Percentiles rank a stretch among this genome's conserved stretches.
Conservation (phyloP, 2,888 invertebrate species). For the Argyresthia goedartella region DNA sequence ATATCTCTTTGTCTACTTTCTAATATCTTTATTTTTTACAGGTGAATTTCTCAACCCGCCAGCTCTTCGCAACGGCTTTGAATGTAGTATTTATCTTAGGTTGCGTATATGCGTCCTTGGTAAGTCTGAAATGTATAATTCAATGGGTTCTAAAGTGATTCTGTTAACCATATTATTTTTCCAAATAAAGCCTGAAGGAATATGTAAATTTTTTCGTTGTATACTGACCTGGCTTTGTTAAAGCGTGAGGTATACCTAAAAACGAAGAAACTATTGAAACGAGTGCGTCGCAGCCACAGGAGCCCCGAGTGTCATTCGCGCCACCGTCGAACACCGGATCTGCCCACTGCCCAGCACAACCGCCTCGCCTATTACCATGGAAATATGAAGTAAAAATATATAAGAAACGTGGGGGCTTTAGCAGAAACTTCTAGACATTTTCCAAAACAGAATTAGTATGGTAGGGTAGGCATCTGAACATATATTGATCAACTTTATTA, state of each 20-base stretch:
- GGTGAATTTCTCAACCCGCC: constrained; percentile 28
- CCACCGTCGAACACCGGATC: not conserved
- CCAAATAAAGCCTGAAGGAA: constrained; percentile 59
- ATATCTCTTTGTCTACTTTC: constrained; percentile 20
- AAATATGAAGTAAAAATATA: not conserved
- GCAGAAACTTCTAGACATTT: not conserved
- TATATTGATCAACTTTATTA: too few species aligned
- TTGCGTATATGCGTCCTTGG: constrained; percentile 39
- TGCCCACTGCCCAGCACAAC: not conserved
- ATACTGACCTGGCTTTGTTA: constrained; percentile 47
- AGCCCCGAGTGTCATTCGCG: not conserved
- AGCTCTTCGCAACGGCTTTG: constrained; percentile 22
- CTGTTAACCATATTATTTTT: constrained; percentile 50
- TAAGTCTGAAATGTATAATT: constrained; percentile 66
- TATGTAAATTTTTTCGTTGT: constrained; percentile 47
- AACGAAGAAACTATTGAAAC: not conserved
- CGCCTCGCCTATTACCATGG: not conserved
- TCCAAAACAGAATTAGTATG: too few species aligned
- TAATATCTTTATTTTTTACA: constrained; percentile 59
- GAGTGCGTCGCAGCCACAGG: not conserved
- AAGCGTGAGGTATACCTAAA: constrained; percentile 25
- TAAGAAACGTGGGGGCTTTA: too few species aligned
- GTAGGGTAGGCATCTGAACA: too few species aligned
- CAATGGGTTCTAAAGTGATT: constrained; percentile 46
- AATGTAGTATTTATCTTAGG: constrained; percentile 36